Base-by-base conservation (phyloP, 2,888 invertebrate genomes). In the Acanthococcus lagerstroemiae region DNA sequence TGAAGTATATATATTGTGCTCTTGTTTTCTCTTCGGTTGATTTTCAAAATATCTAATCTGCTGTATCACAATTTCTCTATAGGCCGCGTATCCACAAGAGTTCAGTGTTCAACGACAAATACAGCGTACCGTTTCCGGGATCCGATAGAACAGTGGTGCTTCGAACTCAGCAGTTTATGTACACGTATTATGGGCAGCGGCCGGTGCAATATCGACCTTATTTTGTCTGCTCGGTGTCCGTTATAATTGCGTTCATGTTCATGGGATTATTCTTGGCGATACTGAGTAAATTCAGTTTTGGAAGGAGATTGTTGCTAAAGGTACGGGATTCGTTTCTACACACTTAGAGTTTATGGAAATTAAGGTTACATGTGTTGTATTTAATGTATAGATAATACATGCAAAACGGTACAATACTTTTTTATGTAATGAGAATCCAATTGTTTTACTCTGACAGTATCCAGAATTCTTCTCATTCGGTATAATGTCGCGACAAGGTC, bases 121-220 rank as follows among this genome's bases (percentile, higher is more conserved):
- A 86, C 81, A 86, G 85, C 72, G 70, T 89, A 1, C 86, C 90
- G 0, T 95, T 95, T 78, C 83, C 83, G 0, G 91, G 92, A 27
- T 79, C 90, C 7, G 95, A 95, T 78, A 81, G 83, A 68, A 84
- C 93, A 1, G 84, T 95, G 0, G 84, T 88, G n/a, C 78, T 82
- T 74, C 82, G 95, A 55, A 84, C 91, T 0, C 94, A 95, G 75
- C 81, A 88, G 58, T 82, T 81, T 74, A 80, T 90, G 21, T 85
- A 83, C 74, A 48, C 75, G 78, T 1, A 80, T 83, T 0, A 82
- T 85, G 65, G 79, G 82, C 65, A 65, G 70, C 82, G 91, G 4
- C 95, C 95, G 0, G 82, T 82, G 6, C 92, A 94, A 77, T 80
- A 21, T 21, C 25, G 55, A 17, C 55, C 65, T 5, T 1, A 84